Evolutionary conservation across 2,113 vertebrate genomes (phyloP), one percentile per base, ranked within the genome.

Genomic region (Sterna hirundo): DNA sequence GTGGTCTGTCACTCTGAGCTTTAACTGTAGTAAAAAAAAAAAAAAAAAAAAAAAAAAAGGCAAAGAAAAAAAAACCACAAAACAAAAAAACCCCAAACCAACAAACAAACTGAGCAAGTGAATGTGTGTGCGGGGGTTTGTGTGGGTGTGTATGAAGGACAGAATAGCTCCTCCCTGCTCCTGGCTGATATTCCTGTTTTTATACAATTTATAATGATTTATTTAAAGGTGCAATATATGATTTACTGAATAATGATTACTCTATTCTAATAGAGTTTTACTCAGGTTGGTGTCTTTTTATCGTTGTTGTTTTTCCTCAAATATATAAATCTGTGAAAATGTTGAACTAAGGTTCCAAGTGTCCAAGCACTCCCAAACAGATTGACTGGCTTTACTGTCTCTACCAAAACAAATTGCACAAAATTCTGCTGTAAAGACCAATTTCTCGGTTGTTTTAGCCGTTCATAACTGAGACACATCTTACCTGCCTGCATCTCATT

Each of bases 181-280:
- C 95, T 96, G 60, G 38, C 68, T 84, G 62, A 51, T 81, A 84
- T 25, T 94, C 76, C 68, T 95, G 85, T 86, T 92, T 97, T 97
- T 96, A 93, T 96, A 97, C 97, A 71, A 80, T 94, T 97, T 97
- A 95, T 97, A 97, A 97, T 97, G 98, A 97, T 97, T 97, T 98
- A 98, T 98, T 98, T 98, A 95, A 98, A 98, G 98, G 98, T 98
- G 98, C 98, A 98, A 98, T 98, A 98, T 98, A 95, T 98, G 96
- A 98, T 95, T 98, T 98, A 96, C 95, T 98, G 97, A 98, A 97
- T 98, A 98, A 96, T 95, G 95, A 94, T 98, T 71, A 94, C 96
- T 98, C 97, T 98, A 97, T 97, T 97, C 93, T 97, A 96, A 98
- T 97, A 95, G 98, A 69, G 98, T 98, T 98, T 97, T 98, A 98